Percentiles rank a stretch among this genome's conserved stretches.
Evolutionary conservation across 2,797 vertebrate species (phyloP).

Genomic region (Rhynchonycteris naso): DNA sequence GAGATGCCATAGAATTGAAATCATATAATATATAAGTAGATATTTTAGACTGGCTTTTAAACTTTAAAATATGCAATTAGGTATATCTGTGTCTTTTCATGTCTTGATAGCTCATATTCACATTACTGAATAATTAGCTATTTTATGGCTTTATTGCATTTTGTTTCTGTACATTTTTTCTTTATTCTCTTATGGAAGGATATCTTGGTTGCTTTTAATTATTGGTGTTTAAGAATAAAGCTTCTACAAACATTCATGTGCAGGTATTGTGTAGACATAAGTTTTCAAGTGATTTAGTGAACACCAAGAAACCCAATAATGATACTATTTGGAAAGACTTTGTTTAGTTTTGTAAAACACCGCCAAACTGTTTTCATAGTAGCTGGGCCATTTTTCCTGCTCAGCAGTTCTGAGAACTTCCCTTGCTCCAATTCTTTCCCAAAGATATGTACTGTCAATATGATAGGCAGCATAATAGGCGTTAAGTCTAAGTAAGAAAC

Average conservation of each 20-base stretch:
- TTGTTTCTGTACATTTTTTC: not conserved
- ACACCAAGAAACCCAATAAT: not conserved
- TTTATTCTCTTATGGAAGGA: not conserved
- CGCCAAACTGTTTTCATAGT: not conserved
- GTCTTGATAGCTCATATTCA: not conserved
- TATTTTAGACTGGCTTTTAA: not conserved
- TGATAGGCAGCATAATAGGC: not conserved
- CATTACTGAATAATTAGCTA: not conserved
- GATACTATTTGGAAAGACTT: not conserved
- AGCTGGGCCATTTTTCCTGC: not conserved
- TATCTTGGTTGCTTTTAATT: not conserved
- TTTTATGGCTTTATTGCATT: not conserved
- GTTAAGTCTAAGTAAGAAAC: not conserved
- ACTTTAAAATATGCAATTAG: not conserved
- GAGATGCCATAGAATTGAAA: not conserved
- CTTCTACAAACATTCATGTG: not conserved
- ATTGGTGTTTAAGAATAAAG: not conserved
- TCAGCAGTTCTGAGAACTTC: not conserved
- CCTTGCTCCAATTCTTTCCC: fast-evolving
- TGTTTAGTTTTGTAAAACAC: not conserved
- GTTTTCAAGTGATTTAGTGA: not conserved
- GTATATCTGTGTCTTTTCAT: not conserved
- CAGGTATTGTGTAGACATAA: not conserved
- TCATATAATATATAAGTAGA: not conserved
- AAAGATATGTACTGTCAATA: not conserved